A percentile compares a stretch with the other conserved stretches of the same genome.
Conservation (phyloP, 2,888 invertebrate genomes). For the Tetranychus truncatus region DNA sequence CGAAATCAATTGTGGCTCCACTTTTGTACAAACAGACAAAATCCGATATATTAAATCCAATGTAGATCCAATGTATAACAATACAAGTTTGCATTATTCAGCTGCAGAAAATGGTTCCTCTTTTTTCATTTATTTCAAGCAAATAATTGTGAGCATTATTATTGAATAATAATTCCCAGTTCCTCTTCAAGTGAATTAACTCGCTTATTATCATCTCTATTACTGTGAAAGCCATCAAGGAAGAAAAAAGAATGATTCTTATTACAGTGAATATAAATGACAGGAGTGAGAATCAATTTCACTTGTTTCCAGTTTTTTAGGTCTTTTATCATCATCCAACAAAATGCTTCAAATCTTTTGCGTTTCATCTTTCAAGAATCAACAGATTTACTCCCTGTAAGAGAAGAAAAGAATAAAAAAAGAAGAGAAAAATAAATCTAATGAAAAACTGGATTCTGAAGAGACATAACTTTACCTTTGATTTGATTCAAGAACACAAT, state of each 20-base stretch:
- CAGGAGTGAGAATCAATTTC: slow-evolving; percentile 1
- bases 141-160: no score
- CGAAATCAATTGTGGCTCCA: no score
- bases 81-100: no score
- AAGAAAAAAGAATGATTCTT: not conserved
- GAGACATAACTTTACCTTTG: not conserved
- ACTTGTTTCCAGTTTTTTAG: slow-evolving; percentile 1
- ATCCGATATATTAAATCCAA: no score
- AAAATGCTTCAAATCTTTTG: not conserved
- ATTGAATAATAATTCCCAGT: no score
- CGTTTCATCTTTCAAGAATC: not conserved
- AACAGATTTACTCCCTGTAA: not conserved
- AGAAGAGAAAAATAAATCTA: not conserved
- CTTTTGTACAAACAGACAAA: no score
- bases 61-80: no score
- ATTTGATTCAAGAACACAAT: not conserved
- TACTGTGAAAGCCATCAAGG: not conserved
- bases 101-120: no score
- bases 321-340: not conserved
- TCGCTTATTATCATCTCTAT: not conserved
- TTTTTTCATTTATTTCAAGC: no score
- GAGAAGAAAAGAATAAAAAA: not conserved
- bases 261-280: not conserved
- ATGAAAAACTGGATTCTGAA: not conserved
- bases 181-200: no score